Evolutionary conservation across 2,888 invertebrate genomes (phyloP), one percentile per base, ranked within the genome.

Genomic region (Synergus laeviventris): DNA sequence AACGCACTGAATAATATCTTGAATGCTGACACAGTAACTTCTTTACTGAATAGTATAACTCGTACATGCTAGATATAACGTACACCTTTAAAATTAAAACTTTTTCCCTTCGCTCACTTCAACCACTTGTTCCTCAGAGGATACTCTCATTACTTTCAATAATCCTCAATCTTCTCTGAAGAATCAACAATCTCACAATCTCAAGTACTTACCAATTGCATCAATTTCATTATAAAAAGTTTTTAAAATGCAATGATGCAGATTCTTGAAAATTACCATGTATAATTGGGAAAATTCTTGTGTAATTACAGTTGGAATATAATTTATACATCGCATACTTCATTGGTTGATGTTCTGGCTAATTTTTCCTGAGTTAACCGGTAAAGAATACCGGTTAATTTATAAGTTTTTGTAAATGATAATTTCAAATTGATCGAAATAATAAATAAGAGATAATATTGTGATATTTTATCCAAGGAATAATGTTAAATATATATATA

Each of bases 111-210:
- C 74, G 74, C 76, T 78, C 70, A 76, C 79, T 75, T 77, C 80
- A 80, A 78, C 81, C 80, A 79, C 81, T 80, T 80, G 80, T 79
- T 81, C 75, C 78, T 78, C 79, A 74, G 77, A 76, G 77, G 76
- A 49, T 77, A 81, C 76, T 77, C 81, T 79, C 79, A 79, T 80
- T 80, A 81, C 76, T 78, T 80, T 80, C 78, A 80, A 80, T 80
- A 81, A 81, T 79, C 77, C 80, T 61, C 74, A 54, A 62, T 77
- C n/a, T 75, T 76, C 76, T 78, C 79, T 73, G 70, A 79, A 79
- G 76, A 80, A 79, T 78, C 78, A 80, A 80, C 78, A 73, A 14
- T 21, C 14, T 64, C n/a, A 9, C 54, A 18, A 54, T 18, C n/a
- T 54, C 9, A 54, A 18, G 9, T 9, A 18, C 18, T 54, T 54